These are phyloP conservation scores for Rhabdornis inornatus DNA, from an alignment of 2,113 vertebrate species.

Conservation along the genomic window DNA sequence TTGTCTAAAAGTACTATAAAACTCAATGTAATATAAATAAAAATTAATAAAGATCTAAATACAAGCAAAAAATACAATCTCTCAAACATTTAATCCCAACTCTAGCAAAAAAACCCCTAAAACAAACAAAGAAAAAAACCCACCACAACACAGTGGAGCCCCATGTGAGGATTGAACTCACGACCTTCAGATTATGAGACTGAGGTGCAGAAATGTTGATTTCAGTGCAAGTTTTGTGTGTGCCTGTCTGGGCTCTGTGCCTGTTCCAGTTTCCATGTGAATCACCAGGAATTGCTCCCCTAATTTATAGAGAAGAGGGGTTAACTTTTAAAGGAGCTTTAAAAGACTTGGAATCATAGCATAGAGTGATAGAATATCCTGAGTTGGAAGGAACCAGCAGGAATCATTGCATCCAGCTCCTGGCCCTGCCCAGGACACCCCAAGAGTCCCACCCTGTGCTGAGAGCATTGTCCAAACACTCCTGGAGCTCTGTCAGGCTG, in stretches of 20 bases:
- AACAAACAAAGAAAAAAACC: no score
- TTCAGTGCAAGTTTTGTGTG: neutral
- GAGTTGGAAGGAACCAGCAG: neutral
- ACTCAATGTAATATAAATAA: no score
- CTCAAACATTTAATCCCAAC: no score
- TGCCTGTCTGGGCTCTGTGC: neutral
- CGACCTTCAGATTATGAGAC: no score
- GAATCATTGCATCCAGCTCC: neutral
- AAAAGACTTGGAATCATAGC: neutral
- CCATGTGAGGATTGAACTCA: no score
- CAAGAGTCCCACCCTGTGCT: neutral
- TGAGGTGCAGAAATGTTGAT: neutral
- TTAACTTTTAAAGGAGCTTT: neutral
- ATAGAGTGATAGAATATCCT: neutral
- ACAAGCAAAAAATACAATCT: no score
- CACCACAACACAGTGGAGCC: no score
- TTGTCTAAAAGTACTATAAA: no score
- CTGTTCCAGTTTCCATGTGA: neutral
- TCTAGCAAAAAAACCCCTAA: no score
- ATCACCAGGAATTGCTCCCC: accelerated
- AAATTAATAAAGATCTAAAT: no score
- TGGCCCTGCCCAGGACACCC: neutral
- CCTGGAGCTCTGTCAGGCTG: neutral
- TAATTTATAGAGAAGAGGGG: neutral
- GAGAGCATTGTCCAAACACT: neutral